Conservation (phyloP, 1,140 invertebrate genomes). For the Cepaea nemoralis region DNA sequence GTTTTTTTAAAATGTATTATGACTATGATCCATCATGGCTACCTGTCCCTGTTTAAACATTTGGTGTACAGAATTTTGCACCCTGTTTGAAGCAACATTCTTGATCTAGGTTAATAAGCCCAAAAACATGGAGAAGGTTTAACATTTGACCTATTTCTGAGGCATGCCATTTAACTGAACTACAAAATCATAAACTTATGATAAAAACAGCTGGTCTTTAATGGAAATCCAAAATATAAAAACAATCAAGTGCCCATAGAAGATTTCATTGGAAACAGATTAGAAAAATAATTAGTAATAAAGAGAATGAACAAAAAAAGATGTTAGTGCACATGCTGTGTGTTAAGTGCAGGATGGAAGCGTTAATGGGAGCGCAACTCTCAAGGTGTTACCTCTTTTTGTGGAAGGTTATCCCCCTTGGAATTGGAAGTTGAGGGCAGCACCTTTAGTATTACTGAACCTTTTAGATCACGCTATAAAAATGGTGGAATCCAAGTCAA, state of each 20-base stretch:
- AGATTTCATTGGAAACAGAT: background rate
- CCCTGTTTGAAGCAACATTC: too few species aligned
- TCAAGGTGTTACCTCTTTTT: conserved; percentile 44
- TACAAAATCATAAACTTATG: too few species aligned
- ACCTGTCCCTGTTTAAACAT: too few species aligned
- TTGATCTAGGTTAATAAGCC: too few species aligned
- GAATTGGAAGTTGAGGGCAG: conserved; percentile 51
- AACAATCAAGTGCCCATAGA: background rate
- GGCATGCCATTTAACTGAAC: too few species aligned
- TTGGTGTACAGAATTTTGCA: too few species aligned
- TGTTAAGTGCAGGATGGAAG: background rate
- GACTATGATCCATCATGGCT: too few species aligned
- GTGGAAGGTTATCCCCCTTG: conserved; percentile 38
- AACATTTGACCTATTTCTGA: too few species aligned
- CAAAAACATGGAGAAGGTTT: too few species aligned
- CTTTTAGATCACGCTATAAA: conserved; percentile 54
- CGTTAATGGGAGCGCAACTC: background rate
- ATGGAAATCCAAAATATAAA: background rate
- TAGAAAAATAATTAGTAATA: background rate
- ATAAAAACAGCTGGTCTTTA: too few species aligned
- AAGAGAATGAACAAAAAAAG: background rate
- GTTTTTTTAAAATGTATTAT: too few species aligned
- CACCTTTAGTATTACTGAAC: conserved; percentile 66
- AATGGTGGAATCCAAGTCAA: too few species aligned
- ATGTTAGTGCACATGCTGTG: conserved; percentile 7